Conservation (phyloP, 2,888 invertebrate genomes). For the Sphaerophoria taeniata region DNA sequence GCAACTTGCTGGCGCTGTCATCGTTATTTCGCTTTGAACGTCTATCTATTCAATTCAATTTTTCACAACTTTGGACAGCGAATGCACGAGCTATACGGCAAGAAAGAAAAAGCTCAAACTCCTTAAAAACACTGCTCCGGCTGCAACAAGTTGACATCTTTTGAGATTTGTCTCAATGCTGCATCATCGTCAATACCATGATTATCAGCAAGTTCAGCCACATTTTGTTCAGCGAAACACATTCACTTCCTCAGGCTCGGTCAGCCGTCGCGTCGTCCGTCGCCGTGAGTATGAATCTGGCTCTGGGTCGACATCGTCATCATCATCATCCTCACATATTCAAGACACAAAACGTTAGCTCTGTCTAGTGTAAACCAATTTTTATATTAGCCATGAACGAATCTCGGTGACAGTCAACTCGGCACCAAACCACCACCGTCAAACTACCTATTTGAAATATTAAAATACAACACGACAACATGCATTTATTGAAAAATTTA, state of each 20-base stretch:
- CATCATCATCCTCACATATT: not conserved
- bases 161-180: slow-evolving; percentile 68
- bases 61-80: slow-evolving; percentile 63
- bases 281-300: no score
- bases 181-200: slow-evolving; percentile 29
- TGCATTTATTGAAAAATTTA: slow-evolving; percentile 72
- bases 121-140: slow-evolving; percentile 35
- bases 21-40: slow-evolving; percentile 50
- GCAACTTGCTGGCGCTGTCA: slow-evolving; percentile 53
- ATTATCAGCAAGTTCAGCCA: slow-evolving; percentile 47
- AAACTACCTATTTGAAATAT: slow-evolving; percentile 66
- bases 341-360: not conserved
- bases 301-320: slow-evolving; percentile 31
- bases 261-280: no score
- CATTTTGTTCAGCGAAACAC: slow-evolving; percentile 50
- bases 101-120: slow-evolving; percentile 31
- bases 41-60: slow-evolving; percentile 71
- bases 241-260: slow-evolving; percentile 54
- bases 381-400: slow-evolving; percentile 50
- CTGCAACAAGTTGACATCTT: slow-evolving; percentile 64
- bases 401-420: slow-evolving; percentile 40
- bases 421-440: slow-evolving; percentile 39
- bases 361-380: slow-evolving; percentile 70
- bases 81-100: slow-evolving; percentile 59
- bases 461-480: slow-evolving; percentile 74